Evolutionary conservation across 2,888 invertebrate genomes (phyloP), one percentile per base, ranked within the genome.

Genomic region (Conomelus anceps): DNA sequence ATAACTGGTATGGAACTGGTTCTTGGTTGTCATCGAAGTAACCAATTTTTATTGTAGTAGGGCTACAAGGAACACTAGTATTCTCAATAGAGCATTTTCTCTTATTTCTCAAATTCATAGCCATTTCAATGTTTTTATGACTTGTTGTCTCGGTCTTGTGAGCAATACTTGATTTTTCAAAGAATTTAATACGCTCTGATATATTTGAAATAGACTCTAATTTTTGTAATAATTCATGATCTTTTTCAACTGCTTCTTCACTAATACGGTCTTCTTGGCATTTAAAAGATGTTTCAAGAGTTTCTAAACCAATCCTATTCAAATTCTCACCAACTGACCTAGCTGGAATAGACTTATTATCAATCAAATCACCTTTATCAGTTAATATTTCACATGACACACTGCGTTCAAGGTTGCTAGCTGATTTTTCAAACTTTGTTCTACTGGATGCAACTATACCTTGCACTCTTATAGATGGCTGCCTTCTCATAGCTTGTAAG

Each of bases 1-100:
- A 4, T 22, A 13, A 20, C 6, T 86, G 22, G 17, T 26, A 6
- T n/a, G 63, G 63, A 24, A 22, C 23, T 23, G 86, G 17, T 86
- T 24, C 26, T 26, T 24, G 23, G n/a, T n/a, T 63, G 22, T 86
- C 86, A 86, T 86, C 26, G n/a, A 86, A 86, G 22, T 86, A 86
- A 86, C 24, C 86, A n/a, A 86, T 23, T 26, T 86, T 86, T 13
- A 86, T 86, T 86, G 86, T 24, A 26, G 86, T 86, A n/a, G 86
- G 86, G 11, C 22, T 86, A n/a, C 63, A 63, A 20, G 63, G 63
- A n/a, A 7, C n/a, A 63, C 63, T 63, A 63, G 63, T 63, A n/a
- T 63, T 63, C n/a, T 63, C 63, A 20, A 63, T 20, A n/a, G 63
- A 63, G n/a, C 63, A 13, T n/a, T 63, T 63, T 63, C 7, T 63